Base-by-base conservation (phyloP, 2,797 vertebrate species). In the Lophotriccus pileatus region DNA sequence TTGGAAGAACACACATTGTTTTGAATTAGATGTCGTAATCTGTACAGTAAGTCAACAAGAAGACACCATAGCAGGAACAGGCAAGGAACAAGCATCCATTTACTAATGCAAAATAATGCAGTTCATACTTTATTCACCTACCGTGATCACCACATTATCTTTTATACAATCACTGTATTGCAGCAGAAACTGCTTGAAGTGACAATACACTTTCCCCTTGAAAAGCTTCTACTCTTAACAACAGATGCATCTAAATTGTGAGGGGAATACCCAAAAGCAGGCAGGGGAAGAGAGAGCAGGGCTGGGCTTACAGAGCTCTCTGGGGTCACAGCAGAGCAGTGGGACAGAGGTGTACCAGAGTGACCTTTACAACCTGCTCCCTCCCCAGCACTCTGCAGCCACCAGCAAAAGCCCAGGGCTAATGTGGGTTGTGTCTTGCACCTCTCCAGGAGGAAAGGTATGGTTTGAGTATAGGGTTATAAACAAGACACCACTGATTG, bases 31-130 rank as follows among this genome's bases (percentile, higher is more conserved):
- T 62, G 20, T 44, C 77, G 34, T 59, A 92, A 87, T 85, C 43
- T 3, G 1, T 55, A 47, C 12, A 62, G 18, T 60, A 94, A 86
- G 5, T 55, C 79, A 81, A 87, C 30, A 68, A 66, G 84, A 86
- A 72, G 11, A 12, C n/a, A 60, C 22, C n/a, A 28, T 4, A 81
- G 53, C 17, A 67, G 39, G 20, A 93, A 58, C 4, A 44, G 22
- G 46, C 41, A 87, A 80, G 64, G n/a, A 93, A 30, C 41, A 80
- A 37, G 21, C 66, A 86, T 55, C 34, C 55, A 76, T 55, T 84
- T 66, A 69, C 34, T 75, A 81, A 90, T 47, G 76, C 79, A 86
- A 93, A 86, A 93, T 78, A 86, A 88, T 32, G 32, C 50, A 50
- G 43, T 78, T 89, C 62, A 70, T 64, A 70, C 34, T 87, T 82